A percentile compares a stretch with the other conserved stretches of the same genome.
Conservation (phyloP, 2,797 vertebrate species). For the Benthosema pterotum region DNA sequence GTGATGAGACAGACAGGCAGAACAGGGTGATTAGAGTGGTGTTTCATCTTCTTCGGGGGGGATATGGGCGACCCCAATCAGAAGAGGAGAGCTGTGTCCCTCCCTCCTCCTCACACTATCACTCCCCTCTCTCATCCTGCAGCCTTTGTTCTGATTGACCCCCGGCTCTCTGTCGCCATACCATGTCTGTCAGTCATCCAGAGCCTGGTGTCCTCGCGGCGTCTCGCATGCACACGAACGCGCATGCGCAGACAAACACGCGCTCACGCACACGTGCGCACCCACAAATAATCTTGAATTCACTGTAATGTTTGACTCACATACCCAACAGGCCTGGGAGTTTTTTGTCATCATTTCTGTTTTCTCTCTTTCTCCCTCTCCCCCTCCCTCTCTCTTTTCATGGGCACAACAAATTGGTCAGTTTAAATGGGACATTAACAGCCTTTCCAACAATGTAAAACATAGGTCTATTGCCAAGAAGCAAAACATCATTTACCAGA, state of each 20-base stretch:
- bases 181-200: slow-evolving; percentile 46
- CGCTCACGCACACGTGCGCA: no score
- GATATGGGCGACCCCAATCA: slow-evolving; percentile 78
- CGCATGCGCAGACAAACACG: no score
- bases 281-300: neutral
- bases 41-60: slow-evolving; percentile 72
- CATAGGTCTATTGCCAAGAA: no score
- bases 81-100: slow-evolving; percentile 32
- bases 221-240: neutral
- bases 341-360: no score
- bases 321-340: no score
- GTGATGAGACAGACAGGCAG: slow-evolving; percentile 68
- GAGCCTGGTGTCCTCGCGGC: slow-evolving; percentile 23
- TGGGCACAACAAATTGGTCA: no score
- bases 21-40: slow-evolving; percentile 74
- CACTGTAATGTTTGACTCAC: no score
- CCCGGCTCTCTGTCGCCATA: slow-evolving; percentile 49
- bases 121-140: slow-evolving; percentile 53
- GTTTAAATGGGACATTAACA: no score
- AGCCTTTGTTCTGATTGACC: slow-evolving; percentile 66
- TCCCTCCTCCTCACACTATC: slow-evolving; percentile 53
- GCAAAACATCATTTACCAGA: no score
- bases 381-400: neutral
- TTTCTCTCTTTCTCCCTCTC: no score
- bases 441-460: no score